These are phyloP conservation scores for Cheiracanthium punctorium DNA, from an alignment of 2,888 invertebrate species.

Conservation along the genomic window DNA sequence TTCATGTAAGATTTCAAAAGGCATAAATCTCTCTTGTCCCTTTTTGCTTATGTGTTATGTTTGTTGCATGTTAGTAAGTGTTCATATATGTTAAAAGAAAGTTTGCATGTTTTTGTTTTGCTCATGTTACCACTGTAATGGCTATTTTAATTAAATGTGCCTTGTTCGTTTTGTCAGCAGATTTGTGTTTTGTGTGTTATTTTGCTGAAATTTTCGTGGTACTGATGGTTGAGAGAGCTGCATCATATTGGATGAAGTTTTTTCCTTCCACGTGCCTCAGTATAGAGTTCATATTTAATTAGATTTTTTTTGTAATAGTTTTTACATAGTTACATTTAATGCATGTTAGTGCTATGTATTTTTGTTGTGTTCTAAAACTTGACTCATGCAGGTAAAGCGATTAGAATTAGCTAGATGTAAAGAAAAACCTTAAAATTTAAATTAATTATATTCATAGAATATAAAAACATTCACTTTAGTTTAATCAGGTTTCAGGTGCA, in stretches of 20 bases:
- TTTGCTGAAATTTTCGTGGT: conserved; percentile 27
- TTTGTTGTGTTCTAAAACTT: not conserved
- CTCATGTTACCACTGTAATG: not conserved
- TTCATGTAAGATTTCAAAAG: too few species aligned
- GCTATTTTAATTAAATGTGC: not conserved
- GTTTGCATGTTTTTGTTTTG: not conserved
- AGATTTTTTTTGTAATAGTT: not conserved
- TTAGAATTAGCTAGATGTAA: too few species aligned
- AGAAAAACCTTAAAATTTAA: too few species aligned
- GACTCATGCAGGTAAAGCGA: not conserved
- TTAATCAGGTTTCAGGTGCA: too few species aligned
- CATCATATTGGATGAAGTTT: conserved; percentile 35
- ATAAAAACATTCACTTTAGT: too few species aligned
- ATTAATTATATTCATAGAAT: too few species aligned
- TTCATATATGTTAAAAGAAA: not conserved
- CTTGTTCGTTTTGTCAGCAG: conserved; percentile 5
- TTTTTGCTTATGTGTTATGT: too few species aligned
- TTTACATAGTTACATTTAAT: not conserved
- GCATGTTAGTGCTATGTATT: not conserved
- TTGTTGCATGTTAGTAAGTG: too few species aligned
- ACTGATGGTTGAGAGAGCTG: conserved; percentile 31
- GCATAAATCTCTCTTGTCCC: too few species aligned
- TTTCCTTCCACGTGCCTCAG: not conserved
- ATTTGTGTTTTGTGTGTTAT: conserved; percentile 6
- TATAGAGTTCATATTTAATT: not conserved